Evolutionary conservation across 1,140 invertebrate genomes (phyloP), one percentile per base, ranked within the genome.

Genomic region (Drosophila nebulosa): DNA sequence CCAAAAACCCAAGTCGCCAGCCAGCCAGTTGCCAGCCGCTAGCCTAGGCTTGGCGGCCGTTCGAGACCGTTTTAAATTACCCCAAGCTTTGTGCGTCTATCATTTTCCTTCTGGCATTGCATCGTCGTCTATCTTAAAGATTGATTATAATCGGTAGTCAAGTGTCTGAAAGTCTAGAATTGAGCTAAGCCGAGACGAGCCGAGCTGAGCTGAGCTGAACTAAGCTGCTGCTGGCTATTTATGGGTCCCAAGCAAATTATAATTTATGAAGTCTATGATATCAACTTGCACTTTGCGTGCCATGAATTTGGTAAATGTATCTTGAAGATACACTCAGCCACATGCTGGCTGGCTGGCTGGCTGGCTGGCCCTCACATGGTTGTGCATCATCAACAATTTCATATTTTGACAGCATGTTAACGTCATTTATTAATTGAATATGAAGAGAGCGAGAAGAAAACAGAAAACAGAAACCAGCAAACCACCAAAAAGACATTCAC

Each of bases 121-220:
- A 59, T 61, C 79, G 72, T 64, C 66, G 69, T 74, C 64, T 89
- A 79, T 81, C 78, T 81, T 67, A 51, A 89, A 89, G 85, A 89
- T 89, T 89, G 85, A 89, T 89, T 89, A 89, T 89, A 89, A 89
- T 89, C 85, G 85, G 85, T 89, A 89, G 85, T 89, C 85, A 89
- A 89, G 69, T 89, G 85, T 84, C 78, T 67, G 75, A 69, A 57
- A 56, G 59, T 61, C 52, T 65, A 16, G 46, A 24, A 32, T 12
- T 32, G 30, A 32, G 30, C 55, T 61, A 4, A 36, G 39, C 39
- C 21, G 16, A 42, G 16, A 14, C 9, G 16, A 42, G 3, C 39
- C 18, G 39, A 42, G 18, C 36, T 39, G 39, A 42, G 10, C 39
- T 18, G 39, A 46, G 64, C 59, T 32, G 42, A n/a, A n/a, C 24